A percentile compares a stretch with the other conserved stretches of the same genome.
Conservation (phyloP, 35 echinoderm and acorn worm genomes). For the Apostichopus californicus region DNA sequence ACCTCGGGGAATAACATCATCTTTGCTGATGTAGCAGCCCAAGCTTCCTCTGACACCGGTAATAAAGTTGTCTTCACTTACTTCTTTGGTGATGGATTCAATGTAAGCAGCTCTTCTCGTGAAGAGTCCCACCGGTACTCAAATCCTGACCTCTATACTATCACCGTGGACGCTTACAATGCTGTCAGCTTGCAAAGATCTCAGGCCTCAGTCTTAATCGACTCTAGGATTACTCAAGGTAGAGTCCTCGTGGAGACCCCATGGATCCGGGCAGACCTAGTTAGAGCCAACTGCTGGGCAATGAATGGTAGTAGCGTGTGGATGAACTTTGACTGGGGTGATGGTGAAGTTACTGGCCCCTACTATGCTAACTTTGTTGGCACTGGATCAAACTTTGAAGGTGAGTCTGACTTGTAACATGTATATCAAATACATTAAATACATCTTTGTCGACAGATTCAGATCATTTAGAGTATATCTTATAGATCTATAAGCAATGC, state of each 20-base stretch:
- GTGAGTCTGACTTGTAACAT: constrained; percentile 35
- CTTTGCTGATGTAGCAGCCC: constrained; percentile 21
- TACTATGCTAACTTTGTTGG: constrained; percentile 49
- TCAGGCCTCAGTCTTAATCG: constrained; percentile 53
- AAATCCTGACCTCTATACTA: constrained; percentile 53
- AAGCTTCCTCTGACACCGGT: constrained; percentile 52
- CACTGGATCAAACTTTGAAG: constrained; percentile 55
- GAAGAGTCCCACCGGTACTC: constrained; percentile 24
- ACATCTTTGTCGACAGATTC: too few relatives aligned
- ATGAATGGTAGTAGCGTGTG: constrained; percentile 75
- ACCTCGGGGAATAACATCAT: constrained; percentile 51
- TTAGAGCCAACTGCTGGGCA: constrained; percentile 48
- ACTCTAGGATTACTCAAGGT: constrained; percentile 57
- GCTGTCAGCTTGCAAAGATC: constrained; percentile 49
- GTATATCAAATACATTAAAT: too few relatives aligned
- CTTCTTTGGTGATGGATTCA: constrained; percentile 68
- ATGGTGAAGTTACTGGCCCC: constrained; percentile 60
- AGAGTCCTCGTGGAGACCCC: constrained; percentile 42
- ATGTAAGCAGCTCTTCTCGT: neutral
- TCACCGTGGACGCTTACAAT: constrained; percentile 58
- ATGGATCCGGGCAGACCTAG: constrained; percentile 44
- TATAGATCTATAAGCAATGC: too few relatives aligned
- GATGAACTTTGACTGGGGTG: constrained; percentile 86
- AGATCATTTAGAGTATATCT: too few relatives aligned
- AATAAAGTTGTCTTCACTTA: constrained; percentile 78